Percentiles rank a stretch among this genome's conserved stretches.
phyloP scores from a whole-genome alignment of 2,113 vertebrate species.

The Ivindomyrus marchei region DNA sequence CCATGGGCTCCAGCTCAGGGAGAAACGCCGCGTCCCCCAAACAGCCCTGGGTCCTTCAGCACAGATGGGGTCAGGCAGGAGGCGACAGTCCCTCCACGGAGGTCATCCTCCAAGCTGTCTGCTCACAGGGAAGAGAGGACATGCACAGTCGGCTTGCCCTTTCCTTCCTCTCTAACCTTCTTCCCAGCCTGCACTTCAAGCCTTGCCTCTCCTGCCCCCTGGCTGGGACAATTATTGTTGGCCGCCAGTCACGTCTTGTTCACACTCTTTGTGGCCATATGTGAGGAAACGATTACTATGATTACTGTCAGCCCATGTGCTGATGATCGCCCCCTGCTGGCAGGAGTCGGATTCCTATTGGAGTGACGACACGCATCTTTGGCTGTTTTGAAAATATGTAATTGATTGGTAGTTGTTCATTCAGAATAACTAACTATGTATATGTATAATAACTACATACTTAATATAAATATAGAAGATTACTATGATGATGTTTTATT shows the following conservation, averaged over 20 bases:
- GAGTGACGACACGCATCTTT: neutral
- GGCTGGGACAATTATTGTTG: neutral
- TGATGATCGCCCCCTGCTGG: neutral
- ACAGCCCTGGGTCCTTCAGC: neutral
- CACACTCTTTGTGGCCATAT: neutral
- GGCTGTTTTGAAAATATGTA: neutral
- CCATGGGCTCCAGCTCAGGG: neutral
- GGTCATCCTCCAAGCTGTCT: neutral
- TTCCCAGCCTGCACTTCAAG: neutral
- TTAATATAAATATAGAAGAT: neutral
- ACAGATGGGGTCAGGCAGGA: neutral
- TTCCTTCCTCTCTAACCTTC: neutral
- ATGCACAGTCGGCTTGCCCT: neutral
- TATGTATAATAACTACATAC: neutral
- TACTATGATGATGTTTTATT: neutral
- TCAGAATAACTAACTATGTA: neutral
- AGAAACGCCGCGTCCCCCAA: neutral
- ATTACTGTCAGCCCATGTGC: neutral
- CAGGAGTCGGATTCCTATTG: neutral
- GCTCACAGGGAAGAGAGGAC: neutral
- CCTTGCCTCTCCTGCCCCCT: neutral
- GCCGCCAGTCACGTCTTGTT: neutral
- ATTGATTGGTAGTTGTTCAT: neutral
- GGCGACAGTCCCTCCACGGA: neutral
- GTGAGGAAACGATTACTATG: neutral